Percentiles rank a stretch among this genome's conserved stretches.
Conservation (phyloP, 2,113 vertebrate genomes). For the Chauna torquata region DNA sequence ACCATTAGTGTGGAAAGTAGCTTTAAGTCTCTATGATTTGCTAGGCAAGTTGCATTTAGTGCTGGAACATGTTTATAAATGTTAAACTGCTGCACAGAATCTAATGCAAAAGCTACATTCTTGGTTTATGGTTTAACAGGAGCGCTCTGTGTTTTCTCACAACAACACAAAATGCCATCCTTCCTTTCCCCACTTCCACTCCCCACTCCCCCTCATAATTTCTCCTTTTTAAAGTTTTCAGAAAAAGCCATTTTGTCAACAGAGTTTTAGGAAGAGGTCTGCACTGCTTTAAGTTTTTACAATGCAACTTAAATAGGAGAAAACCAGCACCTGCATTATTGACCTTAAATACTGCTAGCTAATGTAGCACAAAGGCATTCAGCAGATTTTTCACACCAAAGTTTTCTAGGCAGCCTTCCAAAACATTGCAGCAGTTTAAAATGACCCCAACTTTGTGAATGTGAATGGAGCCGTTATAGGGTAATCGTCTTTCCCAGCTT, state of each 20-base stretch:
- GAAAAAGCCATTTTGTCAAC: neutral
- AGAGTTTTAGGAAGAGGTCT: neutral
- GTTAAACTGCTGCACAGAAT: neutral
- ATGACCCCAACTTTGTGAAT: slow-evolving; percentile 23
- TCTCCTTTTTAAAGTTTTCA: neutral
- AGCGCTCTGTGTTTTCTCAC: neutral
- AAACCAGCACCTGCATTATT: neutral
- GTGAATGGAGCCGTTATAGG: slow-evolving; percentile 45
- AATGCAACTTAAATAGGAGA: neutral
- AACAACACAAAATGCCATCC: neutral
- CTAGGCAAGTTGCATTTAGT: neutral
- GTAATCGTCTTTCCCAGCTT: slow-evolving; percentile 21
- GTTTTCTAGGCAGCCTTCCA: slow-evolving; percentile 59
- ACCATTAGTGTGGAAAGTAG: neutral
- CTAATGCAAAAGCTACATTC: neutral
- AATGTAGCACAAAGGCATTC: slow-evolving; percentile 35
- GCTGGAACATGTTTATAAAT: neutral
- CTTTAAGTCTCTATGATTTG: neutral
- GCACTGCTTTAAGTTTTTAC: neutral
- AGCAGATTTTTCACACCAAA: slow-evolving; percentile 53
- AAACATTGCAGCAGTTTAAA: slow-evolving; percentile 47
- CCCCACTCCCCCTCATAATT: neutral
- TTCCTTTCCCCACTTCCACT: too few relatives aligned
- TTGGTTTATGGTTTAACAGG: neutral
- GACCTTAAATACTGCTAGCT: slow-evolving; percentile 44